These are phyloP conservation scores for Trichonephila clavata DNA, from an alignment of 1,140 invertebrate genomes.

Conservation along the genomic window DNA sequence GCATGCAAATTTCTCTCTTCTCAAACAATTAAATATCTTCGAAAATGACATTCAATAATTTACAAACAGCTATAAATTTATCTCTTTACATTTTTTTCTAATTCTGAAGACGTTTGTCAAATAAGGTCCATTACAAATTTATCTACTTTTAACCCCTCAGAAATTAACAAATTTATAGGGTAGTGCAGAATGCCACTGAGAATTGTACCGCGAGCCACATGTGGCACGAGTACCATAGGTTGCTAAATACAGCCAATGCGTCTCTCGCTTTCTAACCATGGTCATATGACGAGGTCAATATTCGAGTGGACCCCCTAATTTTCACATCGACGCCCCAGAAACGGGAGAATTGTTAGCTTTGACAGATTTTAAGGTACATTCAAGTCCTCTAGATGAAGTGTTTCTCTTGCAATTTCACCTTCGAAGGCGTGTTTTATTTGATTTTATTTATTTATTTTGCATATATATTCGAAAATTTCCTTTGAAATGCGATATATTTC, in stretches of 20 bases:
- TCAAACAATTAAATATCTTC: too few species aligned
- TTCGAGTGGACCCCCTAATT: background rate
- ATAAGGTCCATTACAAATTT: background rate
- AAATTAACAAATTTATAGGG: background rate
- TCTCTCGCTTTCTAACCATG: background rate
- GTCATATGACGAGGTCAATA: background rate
- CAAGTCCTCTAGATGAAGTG: background rate
- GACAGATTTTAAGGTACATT: background rate
- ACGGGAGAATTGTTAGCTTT: rapidly evolving
- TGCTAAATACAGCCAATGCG: too few species aligned
- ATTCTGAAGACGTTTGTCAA: background rate
- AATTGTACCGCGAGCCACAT: background rate
- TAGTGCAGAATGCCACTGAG: background rate
- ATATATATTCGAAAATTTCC: background rate
- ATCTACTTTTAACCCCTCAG: background rate
- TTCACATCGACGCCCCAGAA: background rate
- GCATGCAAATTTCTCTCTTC: too few species aligned
- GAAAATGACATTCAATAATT: too few species aligned
- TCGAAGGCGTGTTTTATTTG: background rate
- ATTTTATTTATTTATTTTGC: too few species aligned
- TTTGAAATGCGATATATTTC: background rate
- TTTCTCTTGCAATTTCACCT: background rate
- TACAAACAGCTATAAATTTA: too few species aligned
- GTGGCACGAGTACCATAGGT: too few species aligned
- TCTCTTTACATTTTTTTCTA: too few species aligned